Evolutionary conservation across 2,888 invertebrate species (phyloP), one percentile per base, ranked within the genome.

Genomic region (Heteromyza rotundicornis): DNA sequence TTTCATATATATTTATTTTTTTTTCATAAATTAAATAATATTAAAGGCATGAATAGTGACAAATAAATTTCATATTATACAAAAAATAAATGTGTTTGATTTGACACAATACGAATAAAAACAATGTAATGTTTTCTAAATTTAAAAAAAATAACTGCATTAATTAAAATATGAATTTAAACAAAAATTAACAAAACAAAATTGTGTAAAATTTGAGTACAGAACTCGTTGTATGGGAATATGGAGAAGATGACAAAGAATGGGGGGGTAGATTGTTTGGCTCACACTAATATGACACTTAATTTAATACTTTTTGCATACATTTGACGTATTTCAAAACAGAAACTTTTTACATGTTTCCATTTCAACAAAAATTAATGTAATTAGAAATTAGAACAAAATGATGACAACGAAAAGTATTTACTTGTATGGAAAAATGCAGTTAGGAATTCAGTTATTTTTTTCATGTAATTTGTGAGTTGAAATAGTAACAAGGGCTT

Each of bases 241-340:
- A 32, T 52, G 24, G 16, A 10, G n/a, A 52, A 59, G 47, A 53
- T 32, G 2, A 40, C 47, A 55, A 63, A 47, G n/a, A n/a, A n/a
- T n/a, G n/a, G n/a, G n/a, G n/a, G n/a, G n/a, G n/a, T n/a, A n/a
- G n/a, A n/a, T n/a, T 24, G 60, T 49, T 67, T 65, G 61, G 69
- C 62, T 67, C 63, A 65, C 67, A 64, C 67, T 68, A 77, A 79
- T 81, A 81, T 81, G 81, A 81, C 80, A 81, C 80, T 81, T 78
- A 79, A 80, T 74, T 77, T 80, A 79, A 79, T 80, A 80, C 79
- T 79, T 78, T 73, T 74, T 27, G 27, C 55, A 44, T 56, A 56
- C 54, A 59, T 22, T 49, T 10, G 27, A 27, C 10, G 27, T 10
- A 27, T 27, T 10, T 27, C 27, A 10, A 27, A n/a, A n/a, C n/a